phyloP scores from a whole-genome alignment of 2,888 invertebrate species.

The Stegana nigrithorax region DNA sequence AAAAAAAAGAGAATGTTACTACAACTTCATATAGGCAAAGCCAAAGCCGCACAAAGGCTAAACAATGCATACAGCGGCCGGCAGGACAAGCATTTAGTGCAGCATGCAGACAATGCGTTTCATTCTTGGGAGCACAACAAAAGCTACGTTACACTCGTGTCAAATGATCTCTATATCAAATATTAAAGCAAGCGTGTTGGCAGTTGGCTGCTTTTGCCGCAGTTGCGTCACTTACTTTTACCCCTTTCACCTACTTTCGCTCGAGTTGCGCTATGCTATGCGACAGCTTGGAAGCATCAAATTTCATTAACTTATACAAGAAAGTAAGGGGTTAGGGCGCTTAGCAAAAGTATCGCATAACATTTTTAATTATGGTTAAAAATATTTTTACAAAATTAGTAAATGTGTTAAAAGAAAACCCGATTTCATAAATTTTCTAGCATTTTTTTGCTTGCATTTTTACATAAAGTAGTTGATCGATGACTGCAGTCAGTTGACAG shows the following conservation, averaged over 20 bases:
- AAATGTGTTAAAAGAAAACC: background rate
- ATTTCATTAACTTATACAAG: background rate
- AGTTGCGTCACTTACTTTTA: too few relatives aligned
- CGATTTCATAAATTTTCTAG: background rate
- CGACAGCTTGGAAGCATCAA: too few relatives aligned
- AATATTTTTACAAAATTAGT: conserved; percentile 14
- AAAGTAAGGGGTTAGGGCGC: conserved; percentile 6
- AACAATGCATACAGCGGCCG: too few relatives aligned
- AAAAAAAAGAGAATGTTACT: background rate
- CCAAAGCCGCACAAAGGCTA: background rate
- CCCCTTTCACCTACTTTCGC: too few relatives aligned
- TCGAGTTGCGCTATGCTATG: too few relatives aligned
- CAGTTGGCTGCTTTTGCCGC: background rate
- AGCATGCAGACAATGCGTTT: background rate
- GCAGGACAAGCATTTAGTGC: background rate
- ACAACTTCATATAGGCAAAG: background rate
- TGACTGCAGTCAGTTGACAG: background rate
- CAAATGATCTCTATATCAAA: conserved; percentile 14
- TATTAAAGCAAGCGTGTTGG: conserved; percentile 16
- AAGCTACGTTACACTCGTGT: background rate
- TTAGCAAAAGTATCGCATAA: conserved; percentile 2
- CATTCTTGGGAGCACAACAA: conserved; percentile 5
- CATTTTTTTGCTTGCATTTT: background rate
- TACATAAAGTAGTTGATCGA: conserved; percentile 13
- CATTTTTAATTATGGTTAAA: conserved; percentile 11